Base-by-base conservation (phyloP, 2,888 invertebrate species). In the Drosophila nigricruria region DNA sequence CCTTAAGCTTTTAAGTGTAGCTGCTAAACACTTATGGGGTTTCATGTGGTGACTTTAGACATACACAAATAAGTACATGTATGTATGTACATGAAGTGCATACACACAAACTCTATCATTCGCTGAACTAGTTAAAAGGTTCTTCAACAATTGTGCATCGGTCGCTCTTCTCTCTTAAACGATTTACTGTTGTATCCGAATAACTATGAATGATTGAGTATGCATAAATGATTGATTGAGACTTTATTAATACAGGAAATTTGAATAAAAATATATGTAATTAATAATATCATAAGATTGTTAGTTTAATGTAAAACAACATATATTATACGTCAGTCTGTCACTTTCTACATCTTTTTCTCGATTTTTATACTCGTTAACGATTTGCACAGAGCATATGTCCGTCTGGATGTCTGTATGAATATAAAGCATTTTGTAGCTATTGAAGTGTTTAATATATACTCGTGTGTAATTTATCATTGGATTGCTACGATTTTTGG, bases 21-120 rank as follows among this genome's bases (percentile, higher is more conserved):
- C 16, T 16, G 50, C 23, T 23, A 16, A 23, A 16, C 50, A 52
- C 50, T 52, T 52, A 34, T 52, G 14, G 23, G 50, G 50, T 10
- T 52, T 52, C 50, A 52, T 52, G 50, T 34, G 32, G 34, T 52
- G 16, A 47, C 27, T 47, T 47, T 30, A 47, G 18, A 20, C 20
- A 42, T 10, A 23, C 50, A 23, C 34, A 20, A 20, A 23, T 16
- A 16, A 16, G 16, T 34, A 2, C 6, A 16, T 34, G 2, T 5
- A 49, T 30, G 30, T 30, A 30, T 25, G 10, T 40, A 10, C 9
- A 0, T 12, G 14, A 23, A 43, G 43, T 20, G 23, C 50, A 50
- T 20, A 32, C 50, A 47, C 27, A n/a, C 10, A 47, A 45, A 47
- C 30, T 49, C 47, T 49, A 49, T 6, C 6, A 18, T 30, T 49